These are phyloP conservation scores for Engystomops pustulosus DNA, from an alignment of 2,113 vertebrate genomes.

Conservation along the genomic window DNA sequence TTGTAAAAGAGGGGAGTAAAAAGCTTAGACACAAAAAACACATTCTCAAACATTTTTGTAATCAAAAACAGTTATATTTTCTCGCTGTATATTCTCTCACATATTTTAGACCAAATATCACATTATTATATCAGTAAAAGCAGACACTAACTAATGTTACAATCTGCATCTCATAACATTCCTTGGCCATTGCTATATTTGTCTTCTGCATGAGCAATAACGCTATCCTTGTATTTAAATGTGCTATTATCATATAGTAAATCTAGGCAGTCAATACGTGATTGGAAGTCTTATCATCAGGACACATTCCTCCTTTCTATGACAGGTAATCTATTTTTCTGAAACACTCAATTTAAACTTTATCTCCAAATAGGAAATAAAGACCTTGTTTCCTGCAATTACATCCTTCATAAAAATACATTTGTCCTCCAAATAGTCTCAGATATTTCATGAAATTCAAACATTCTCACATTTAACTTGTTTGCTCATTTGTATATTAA, in stretches of 20 bases:
- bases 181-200: neutral
- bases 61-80: too few relatives aligned
- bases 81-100: too few relatives aligned
- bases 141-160: neutral
- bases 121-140: neutral
- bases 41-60: too few relatives aligned
- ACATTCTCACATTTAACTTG: conserved; percentile 16
- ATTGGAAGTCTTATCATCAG: conserved; percentile 47
- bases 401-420: conserved; percentile 43
- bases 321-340: conserved; percentile 49
- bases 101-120: neutral
- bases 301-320: conserved; percentile 45
- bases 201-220: neutral
- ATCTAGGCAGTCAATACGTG: conserved; percentile 43
- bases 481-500: neutral
- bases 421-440: conserved; percentile 28
- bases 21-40: too few relatives aligned
- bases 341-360: conserved; percentile 42
- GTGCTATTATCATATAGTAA: conserved; percentile 41
- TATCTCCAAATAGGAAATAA: conserved; percentile 40
- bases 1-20: too few relatives aligned
- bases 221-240: conserved; percentile 25
- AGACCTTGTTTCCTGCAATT: conserved; percentile 30
- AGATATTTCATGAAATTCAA: conserved; percentile 12
- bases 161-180: conserved; percentile 13